Conservation (phyloP, 2,888 invertebrate species). For the Ernsta delagoae region DNA sequence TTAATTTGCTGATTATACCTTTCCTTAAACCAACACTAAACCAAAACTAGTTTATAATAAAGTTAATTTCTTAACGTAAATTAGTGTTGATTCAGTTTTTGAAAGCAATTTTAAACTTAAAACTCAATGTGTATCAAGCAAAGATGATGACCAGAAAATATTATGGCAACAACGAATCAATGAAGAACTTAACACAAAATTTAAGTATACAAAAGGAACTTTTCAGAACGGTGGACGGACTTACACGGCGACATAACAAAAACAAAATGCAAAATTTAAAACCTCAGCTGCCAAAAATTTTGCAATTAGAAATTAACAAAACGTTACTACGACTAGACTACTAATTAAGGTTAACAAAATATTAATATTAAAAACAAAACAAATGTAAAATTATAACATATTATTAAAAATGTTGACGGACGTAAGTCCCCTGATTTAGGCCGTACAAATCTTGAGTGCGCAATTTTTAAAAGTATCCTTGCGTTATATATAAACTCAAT, state of each 20-base stretch:
- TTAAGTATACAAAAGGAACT: slow-evolving; percentile 22
- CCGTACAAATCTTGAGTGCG: no score
- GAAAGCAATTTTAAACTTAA: no score
- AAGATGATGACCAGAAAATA: slow-evolving; percentile 17
- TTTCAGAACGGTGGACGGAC: slow-evolving; percentile 25
- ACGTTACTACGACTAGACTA: slow-evolving; percentile 59
- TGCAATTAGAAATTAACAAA: slow-evolving; percentile 39
- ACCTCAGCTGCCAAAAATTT: slow-evolving; percentile 5
- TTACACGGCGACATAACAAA: slow-evolving; percentile 12
- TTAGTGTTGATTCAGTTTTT: no score
- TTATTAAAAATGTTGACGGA: slow-evolving; percentile 12
- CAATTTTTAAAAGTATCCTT: no score
- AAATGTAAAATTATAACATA: slow-evolving; percentile 27
- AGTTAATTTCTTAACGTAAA: no score
- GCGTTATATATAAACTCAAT: no score
- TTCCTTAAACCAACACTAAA: slow-evolving; percentile 17
- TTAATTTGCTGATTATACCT: not conserved
- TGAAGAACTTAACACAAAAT: slow-evolving; percentile 2
- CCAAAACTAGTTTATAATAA: not conserved
- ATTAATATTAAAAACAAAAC: slow-evolving; percentile 40
- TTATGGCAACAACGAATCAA: slow-evolving; percentile 9
- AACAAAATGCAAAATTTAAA: not conserved
- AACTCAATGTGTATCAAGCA: no score
- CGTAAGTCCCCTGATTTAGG: not conserved
- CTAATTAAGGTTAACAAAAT: slow-evolving; percentile 49